A percentile compares a stretch with the other conserved stretches of the same genome.
Evolutionary conservation across 2,113 vertebrate species (phyloP).

Genomic region (Puma concolor): DNA sequence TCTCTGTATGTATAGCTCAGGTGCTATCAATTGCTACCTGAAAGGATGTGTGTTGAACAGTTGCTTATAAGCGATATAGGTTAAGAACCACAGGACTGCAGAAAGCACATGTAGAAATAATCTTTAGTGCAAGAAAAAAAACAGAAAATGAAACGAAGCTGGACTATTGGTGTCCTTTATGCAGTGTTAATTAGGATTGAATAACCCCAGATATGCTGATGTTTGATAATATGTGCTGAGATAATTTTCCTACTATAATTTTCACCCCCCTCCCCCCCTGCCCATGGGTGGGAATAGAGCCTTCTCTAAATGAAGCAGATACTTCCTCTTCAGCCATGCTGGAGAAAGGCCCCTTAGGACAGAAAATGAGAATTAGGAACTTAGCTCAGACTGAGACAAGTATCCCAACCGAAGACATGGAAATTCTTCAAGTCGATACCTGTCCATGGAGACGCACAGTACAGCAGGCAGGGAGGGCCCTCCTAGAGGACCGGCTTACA

Average conservation of each 20-base stretch:
- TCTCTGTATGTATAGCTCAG: not conserved
- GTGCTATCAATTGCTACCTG: not conserved
- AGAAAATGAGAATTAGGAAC: not conserved
- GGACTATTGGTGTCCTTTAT: not conserved
- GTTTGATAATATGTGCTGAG: not conserved
- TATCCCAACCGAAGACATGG: not conserved
- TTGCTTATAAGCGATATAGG: not conserved
- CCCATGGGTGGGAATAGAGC: not conserved
- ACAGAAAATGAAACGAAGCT: not conserved
- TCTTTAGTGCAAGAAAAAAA: not conserved
- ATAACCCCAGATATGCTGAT: not conserved
- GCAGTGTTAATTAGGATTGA: not conserved
- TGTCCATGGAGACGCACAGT: not conserved
- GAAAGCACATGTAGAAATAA: not conserved
- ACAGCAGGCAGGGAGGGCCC: not conserved
- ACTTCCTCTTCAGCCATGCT: not conserved
- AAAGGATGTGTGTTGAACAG: not conserved
- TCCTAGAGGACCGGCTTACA: not conserved
- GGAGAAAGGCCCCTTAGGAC: not conserved
- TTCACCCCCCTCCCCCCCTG: not conserved
- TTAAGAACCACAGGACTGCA: not conserved
- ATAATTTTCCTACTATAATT: not conserved
- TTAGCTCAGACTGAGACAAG: not conserved
- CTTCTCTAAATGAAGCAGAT: not conserved
- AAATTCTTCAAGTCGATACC: not conserved